These are phyloP conservation scores for Drosophila obscura DNA, from an alignment of 1,140 invertebrate genomes.

Conservation along the genomic window DNA sequence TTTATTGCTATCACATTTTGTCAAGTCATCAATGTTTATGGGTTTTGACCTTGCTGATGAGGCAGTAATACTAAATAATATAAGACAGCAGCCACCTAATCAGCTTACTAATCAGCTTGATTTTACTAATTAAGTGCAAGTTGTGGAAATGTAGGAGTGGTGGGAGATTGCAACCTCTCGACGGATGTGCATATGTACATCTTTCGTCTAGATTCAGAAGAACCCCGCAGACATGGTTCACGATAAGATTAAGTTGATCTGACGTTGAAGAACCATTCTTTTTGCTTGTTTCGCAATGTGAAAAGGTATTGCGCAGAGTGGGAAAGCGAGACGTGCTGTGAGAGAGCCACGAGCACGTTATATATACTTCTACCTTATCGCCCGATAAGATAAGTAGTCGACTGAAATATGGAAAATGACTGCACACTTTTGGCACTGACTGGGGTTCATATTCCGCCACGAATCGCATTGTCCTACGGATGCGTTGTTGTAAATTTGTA, in stretches of 20 bases:
- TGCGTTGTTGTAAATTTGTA: constrained; percentile 29
- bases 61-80: constrained; percentile 18
- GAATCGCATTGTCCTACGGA: constrained; percentile 1
- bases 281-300: constrained; percentile 1
- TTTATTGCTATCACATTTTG: constrained; percentile 45
- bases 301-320: constrained; percentile 3
- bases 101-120: constrained; percentile 44
- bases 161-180: constrained; percentile 9
- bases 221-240: too few relatives aligned
- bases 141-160: too few relatives aligned
- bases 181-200: background rate
- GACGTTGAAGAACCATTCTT: too few relatives aligned
- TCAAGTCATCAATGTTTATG: constrained; percentile 79
- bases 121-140: constrained; percentile 59
- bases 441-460: background rate
- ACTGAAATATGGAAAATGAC: constrained; percentile 53
- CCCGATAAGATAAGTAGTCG: constrained; percentile 47
- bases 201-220: too few relatives aligned
- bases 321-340: background rate
- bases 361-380: constrained; percentile 31
- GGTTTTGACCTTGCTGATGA: constrained; percentile 69
- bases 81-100: constrained; percentile 37
- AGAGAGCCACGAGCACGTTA: constrained; percentile 3
- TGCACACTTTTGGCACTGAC: constrained; percentile 42
- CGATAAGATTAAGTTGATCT: too few relatives aligned